Percentiles rank a stretch among this genome's conserved stretches.
phyloP scores from a whole-genome alignment of 2,113 vertebrate species.

The Sorex fumeus region DNA sequence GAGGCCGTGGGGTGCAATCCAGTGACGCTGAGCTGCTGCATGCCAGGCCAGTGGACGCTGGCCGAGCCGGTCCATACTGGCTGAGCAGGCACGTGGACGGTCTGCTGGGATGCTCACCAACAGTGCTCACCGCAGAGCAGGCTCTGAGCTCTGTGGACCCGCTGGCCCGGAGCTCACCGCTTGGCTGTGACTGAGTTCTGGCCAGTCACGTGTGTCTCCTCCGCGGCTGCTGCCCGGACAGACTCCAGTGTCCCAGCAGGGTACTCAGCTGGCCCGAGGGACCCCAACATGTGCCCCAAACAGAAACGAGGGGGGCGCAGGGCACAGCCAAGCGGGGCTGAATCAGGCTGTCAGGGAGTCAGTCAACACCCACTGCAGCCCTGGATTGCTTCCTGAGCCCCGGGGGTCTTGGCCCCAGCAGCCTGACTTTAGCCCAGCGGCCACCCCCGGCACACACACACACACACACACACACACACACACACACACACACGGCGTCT shows the following conservation, averaged over 20 bases:
- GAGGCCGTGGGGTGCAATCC: not conserved
- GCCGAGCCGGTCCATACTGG: no score
- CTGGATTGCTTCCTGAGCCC: not conserved
- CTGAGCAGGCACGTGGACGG: no score
- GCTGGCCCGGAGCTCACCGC: rapidly evolving
- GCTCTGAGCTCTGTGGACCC: not conserved
- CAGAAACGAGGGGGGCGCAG: not conserved
- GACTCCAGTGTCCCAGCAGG: not conserved
- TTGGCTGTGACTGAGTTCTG: rapidly evolving
- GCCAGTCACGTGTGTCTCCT: no score
- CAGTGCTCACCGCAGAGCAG: not conserved
- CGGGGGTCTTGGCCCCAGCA: not conserved
- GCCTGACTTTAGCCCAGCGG: rapidly evolving
- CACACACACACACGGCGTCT: rapidly evolving
- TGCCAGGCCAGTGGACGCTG: not conserved
- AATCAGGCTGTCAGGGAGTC: not conserved
- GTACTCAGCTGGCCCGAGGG: not conserved
- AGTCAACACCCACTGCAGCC: not conserved
- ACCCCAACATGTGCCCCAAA: no score
- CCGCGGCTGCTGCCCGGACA: not conserved
- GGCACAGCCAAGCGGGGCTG: not conserved
- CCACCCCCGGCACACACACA: no score
- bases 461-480: not conserved
- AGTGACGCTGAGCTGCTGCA: no score
- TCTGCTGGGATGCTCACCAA: not conserved